Evolutionary conservation across 2,888 invertebrate species (phyloP).

Genomic region (Papilio gigon): DNA sequence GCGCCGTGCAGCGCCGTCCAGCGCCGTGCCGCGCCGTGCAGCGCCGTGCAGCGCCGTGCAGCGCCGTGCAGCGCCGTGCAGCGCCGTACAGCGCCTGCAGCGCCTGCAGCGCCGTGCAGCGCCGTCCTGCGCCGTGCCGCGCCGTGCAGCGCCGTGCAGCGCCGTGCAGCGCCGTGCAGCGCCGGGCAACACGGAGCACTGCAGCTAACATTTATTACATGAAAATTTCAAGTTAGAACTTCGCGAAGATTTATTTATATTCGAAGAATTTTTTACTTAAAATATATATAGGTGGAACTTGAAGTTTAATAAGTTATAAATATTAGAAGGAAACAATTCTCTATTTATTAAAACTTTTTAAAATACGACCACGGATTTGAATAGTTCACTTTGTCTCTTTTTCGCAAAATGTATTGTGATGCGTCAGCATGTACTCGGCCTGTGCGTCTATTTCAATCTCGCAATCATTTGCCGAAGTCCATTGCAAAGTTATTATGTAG

Average conservation of each 20-base stretch:
- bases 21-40: no score
- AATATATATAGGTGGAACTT: not conserved
- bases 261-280: not conserved
- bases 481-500: conserved; percentile 42
- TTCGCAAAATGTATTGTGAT: not conserved
- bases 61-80: no score
- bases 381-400: not conserved
- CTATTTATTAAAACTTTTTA: not conserved
- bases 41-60: no score
- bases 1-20: no score
- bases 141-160: no score
- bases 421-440: conserved; percentile 24
- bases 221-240: conserved; percentile 4
- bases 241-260: not conserved
- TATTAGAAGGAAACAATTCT: not conserved
- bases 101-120: no score
- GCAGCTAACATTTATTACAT: conserved; percentile 13
- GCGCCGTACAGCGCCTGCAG: no score
- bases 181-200: not conserved
- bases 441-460: conserved; percentile 44
- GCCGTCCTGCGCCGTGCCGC: no score
- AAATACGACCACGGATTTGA: not conserved
- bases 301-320: conserved; percentile 1
- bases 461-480: conserved; percentile 45
- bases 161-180: no score